A percentile compares a stretch with the other conserved stretches of the same genome.
These are phyloP conservation scores for Ganaspis brasiliensis DNA, from an alignment of 2,888 invertebrate species.

Conservation along the genomic window DNA sequence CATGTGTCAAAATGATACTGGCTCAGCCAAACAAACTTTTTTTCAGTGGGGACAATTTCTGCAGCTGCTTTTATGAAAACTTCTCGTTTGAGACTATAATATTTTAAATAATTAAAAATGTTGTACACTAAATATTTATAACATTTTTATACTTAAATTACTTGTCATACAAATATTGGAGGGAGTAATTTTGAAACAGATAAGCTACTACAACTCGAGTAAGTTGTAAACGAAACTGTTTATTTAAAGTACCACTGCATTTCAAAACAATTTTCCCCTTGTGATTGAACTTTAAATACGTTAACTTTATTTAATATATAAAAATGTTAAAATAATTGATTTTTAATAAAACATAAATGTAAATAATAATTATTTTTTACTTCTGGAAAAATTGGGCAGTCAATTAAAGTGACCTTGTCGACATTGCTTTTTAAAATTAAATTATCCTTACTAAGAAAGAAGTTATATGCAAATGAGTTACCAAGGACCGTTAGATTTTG, in stretches of 20 bases:
- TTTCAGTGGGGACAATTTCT: too few species aligned
- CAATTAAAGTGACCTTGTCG: neutral
- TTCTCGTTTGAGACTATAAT: too few species aligned
- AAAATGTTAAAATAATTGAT: too few species aligned
- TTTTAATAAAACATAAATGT: too few species aligned
- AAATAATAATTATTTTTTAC: neutral
- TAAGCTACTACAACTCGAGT: neutral
- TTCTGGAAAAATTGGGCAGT: neutral
- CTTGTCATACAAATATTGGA: neutral
- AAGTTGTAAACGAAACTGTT: neutral
- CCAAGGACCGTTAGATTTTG: too few species aligned
- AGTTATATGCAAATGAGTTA: too few species aligned
- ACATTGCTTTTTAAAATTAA: neutral
- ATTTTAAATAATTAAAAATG: neutral
- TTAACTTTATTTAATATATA: neutral
- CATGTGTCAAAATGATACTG: too few species aligned
- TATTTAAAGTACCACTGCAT: neutral
- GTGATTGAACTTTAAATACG: neutral
- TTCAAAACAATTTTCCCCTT: neutral
- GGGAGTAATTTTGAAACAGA: neutral
- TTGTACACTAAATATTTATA: neutral
- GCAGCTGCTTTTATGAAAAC: neutral
- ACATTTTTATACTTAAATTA: neutral
- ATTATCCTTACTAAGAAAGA: too few species aligned
- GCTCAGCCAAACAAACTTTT: too few species aligned